A percentile compares a stretch with the other conserved stretches of the same genome.
These are phyloP conservation scores for Arion vulgaris DNA, from an alignment of 1,140 invertebrate species.

Conservation along the genomic window DNA sequence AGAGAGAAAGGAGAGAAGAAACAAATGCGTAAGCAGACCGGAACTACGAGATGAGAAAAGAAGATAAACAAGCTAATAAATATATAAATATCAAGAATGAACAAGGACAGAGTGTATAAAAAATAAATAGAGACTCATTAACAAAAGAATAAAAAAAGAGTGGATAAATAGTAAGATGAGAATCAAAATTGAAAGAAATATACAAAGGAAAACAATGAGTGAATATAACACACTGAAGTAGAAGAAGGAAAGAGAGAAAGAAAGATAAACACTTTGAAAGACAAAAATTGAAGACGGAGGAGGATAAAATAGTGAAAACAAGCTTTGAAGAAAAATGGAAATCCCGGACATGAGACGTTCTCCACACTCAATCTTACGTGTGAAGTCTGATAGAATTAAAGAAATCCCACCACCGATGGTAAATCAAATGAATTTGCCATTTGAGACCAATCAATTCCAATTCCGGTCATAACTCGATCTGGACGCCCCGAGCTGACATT, in stretches of 20 bases:
- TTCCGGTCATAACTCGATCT: conserved; percentile 41
- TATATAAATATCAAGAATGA: too few species aligned
- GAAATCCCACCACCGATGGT: neutral
- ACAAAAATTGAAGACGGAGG: neutral
- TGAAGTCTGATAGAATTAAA: conserved; percentile 43
- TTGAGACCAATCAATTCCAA: conserved; percentile 40
- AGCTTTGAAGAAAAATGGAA: neutral
- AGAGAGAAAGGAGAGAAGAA: too few species aligned
- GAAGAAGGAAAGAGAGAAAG: neutral
- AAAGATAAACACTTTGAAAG: too few species aligned
- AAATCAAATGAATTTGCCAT: conserved; percentile 44
- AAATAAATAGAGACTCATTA: too few species aligned
- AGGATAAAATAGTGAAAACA: neutral
- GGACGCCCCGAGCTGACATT: conserved; percentile 8
- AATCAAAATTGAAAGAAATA: neutral
- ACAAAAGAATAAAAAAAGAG: too few species aligned
- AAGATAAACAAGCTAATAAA: too few species aligned
- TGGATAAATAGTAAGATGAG: too few species aligned
- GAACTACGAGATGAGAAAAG: too few species aligned
- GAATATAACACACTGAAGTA: neutral
- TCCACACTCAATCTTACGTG: conserved; percentile 38
- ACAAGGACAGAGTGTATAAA: too few species aligned
- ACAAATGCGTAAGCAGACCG: too few species aligned
- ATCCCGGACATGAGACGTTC: neutral
- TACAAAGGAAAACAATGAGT: neutral